Conservation (phyloP, 2,113 vertebrate species). For the Mustelus asterias region DNA sequence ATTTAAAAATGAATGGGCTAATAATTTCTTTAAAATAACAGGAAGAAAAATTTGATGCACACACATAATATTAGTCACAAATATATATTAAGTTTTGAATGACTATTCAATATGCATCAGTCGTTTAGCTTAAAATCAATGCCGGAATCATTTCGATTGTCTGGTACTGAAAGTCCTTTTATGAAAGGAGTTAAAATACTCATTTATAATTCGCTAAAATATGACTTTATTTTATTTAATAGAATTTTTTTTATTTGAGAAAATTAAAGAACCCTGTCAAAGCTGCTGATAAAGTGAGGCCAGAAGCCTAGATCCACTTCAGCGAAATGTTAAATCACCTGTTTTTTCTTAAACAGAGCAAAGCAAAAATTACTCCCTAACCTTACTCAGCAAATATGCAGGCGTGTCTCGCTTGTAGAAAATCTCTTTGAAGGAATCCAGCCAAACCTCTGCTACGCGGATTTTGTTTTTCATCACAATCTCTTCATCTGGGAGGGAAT, state of each 20-base stretch:
- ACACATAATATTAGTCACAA: background rate
- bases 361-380: constrained; percentile 45
- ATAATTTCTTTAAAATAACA: background rate
- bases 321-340: background rate
- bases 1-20: background rate
- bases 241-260: background rate
- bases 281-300: background rate
- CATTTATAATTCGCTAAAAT: background rate
- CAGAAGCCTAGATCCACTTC: background rate
- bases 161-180: background rate
- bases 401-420: constrained; percentile 71
- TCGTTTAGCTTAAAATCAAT: background rate
- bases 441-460: constrained; percentile 74
- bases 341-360: background rate
- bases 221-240: background rate
- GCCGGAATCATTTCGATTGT: background rate
- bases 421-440: constrained; percentile 70
- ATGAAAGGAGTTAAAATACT: background rate
- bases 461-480: constrained; percentile 68
- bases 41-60: background rate
- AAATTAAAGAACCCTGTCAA: background rate
- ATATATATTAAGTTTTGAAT: background rate
- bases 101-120: background rate
- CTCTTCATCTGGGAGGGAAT: constrained; percentile 54
- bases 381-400: constrained; percentile 71